Evolutionary conservation across 2,888 invertebrate species (phyloP).

Genomic region (Euspilapteryx auroguttella): DNA sequence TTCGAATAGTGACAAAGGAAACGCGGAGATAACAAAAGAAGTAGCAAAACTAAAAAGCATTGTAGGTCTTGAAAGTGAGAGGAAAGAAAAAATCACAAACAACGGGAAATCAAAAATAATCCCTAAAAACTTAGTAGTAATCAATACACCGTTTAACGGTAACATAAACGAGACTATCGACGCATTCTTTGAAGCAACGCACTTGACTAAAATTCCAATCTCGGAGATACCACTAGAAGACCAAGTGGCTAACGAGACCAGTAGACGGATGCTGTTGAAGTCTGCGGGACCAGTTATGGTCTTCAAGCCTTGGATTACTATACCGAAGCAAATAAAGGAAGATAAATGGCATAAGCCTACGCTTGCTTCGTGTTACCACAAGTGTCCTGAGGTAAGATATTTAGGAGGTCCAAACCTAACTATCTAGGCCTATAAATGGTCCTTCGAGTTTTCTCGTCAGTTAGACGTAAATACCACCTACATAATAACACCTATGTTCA

Average conservation of each 20-base stretch:
- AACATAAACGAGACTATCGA: slow-evolving; percentile 28
- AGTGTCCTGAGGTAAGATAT: slow-evolving; percentile 30
- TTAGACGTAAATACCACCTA: too few relatives aligned
- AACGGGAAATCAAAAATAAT: too few relatives aligned
- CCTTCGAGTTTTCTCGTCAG: too few relatives aligned
- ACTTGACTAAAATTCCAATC: slow-evolving; percentile 26
- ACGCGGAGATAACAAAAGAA: too few relatives aligned
- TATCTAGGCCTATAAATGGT: too few relatives aligned
- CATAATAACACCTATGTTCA: too few relatives aligned
- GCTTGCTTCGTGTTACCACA: slow-evolving; percentile 30
- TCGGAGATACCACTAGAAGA: slow-evolving; percentile 12
- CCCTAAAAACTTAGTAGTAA: slow-evolving; percentile 17
- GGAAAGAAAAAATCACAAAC: too few relatives aligned
- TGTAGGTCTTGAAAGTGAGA: too few relatives aligned
- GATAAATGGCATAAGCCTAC: slow-evolving; percentile 23
- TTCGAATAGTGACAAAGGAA: too few relatives aligned
- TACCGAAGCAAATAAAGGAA: slow-evolving; percentile 21
- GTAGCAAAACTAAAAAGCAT: too few relatives aligned
- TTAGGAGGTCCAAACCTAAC: too few relatives aligned
- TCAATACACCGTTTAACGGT: slow-evolving; percentile 20
- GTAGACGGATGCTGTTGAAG: slow-evolving; percentile 19
- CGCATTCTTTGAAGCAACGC: slow-evolving; percentile 36
- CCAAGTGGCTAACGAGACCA: slow-evolving; percentile 13
- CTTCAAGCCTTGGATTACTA: slow-evolving; percentile 22
- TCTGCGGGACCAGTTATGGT: slow-evolving; percentile 24